phyloP scores from a whole-genome alignment of 2,113 vertebrate species.

The Tragelaphus strepsiceros region DNA sequence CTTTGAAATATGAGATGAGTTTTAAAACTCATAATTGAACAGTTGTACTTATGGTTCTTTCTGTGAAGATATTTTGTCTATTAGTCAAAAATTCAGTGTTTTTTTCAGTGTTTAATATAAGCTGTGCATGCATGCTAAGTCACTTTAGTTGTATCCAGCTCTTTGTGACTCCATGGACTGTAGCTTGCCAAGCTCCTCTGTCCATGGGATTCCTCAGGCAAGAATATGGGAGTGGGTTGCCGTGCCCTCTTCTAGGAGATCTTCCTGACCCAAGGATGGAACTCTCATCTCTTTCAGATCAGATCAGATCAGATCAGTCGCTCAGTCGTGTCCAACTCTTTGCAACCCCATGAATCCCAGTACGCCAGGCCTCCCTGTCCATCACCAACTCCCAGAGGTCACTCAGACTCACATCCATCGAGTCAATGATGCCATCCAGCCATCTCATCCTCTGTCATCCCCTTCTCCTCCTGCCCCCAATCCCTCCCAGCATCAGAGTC shows the following conservation, averaged over 20 bases:
- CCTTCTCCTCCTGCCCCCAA: no score
- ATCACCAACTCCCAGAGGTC: no score
- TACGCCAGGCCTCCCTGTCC: no score
- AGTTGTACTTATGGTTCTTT: not conserved
- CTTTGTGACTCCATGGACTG: not conserved
- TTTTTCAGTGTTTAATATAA: not conserved
- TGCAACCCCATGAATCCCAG: no score
- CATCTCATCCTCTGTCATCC: no score
- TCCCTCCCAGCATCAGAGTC: no score
- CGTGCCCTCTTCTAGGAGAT: not conserved
- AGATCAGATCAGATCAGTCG: no score
- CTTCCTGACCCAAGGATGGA: fast-evolving
- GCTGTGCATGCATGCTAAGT: not conserved
- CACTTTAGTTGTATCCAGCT: not conserved
- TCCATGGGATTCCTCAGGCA: not conserved
- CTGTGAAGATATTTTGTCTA: not conserved
- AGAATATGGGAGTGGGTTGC: not conserved
- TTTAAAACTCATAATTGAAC: slow-evolving; percentile 24
- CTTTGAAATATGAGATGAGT: slow-evolving; percentile 2
- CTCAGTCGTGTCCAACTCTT: no score
- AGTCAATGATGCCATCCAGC: no score
- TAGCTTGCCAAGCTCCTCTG: not conserved
- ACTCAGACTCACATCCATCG: no score
- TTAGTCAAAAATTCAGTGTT: not conserved
- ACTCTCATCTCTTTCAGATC: not conserved